Conservation (phyloP, 2,888 invertebrate genomes). For the Mactromeris polynyma region DNA sequence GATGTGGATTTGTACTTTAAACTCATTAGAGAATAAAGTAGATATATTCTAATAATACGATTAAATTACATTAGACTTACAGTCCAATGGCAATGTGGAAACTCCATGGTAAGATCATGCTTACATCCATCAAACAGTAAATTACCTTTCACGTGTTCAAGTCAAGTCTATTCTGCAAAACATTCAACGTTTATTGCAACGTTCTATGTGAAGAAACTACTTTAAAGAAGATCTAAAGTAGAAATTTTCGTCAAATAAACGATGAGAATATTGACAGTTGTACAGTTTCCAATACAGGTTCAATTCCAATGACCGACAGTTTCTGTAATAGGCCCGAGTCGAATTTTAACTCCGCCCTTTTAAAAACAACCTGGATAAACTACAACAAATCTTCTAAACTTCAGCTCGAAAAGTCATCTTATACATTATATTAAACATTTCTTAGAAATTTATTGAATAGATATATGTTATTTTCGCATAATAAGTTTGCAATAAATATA, state of each 20-base stretch:
- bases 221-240: background rate
- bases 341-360: background rate
- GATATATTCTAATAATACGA: too few species aligned
- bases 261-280: constrained; percentile 40
- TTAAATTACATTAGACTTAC: too few species aligned
- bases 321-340: too few species aligned
- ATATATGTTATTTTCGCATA: too few species aligned
- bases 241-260: background rate
- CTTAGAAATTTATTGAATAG: too few species aligned
- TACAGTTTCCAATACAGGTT: background rate
- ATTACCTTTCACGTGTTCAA: background rate
- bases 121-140: background rate
- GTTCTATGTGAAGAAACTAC: background rate
- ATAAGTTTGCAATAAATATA: too few species aligned
- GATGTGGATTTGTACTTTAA: too few species aligned
- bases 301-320: background rate
- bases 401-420: background rate
- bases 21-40: too few species aligned
- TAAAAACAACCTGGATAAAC: background rate
- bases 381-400: background rate
- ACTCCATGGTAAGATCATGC: background rate
- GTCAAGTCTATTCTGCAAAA: background rate
- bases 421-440: too few species aligned
- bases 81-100: too few species aligned
- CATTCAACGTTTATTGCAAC: background rate